These are phyloP conservation scores for mouse (Mus musculus) DNA, from an alignment of 2,113 vertebrate species.

Conservation along the genomic window GRCm39 chr16:90359501-90360000, in stretches of 20 bases:
- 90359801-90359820: background rate
- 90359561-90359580: fast-evolving
- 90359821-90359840: background rate
- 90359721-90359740: too few relatives aligned
- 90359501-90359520: background rate
- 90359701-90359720: too few relatives aligned
- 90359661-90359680: background rate
- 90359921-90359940: background rate
- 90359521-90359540: background rate
- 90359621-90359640: background rate
- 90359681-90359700: too few relatives aligned
- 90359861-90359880: background rate
- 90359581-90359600: background rate
- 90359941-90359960: background rate
- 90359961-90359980: background rate
- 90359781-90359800: background rate
- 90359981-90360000: background rate
- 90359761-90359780: background rate
- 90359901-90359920: background rate
- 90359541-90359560: background rate
- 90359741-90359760: background rate
- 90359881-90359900: background rate
- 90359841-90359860: background rate
- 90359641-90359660: background rate
- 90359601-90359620: background rate